Base-by-base conservation (phyloP, 2,113 vertebrate species). In the Ellobius talpinus region DNA sequence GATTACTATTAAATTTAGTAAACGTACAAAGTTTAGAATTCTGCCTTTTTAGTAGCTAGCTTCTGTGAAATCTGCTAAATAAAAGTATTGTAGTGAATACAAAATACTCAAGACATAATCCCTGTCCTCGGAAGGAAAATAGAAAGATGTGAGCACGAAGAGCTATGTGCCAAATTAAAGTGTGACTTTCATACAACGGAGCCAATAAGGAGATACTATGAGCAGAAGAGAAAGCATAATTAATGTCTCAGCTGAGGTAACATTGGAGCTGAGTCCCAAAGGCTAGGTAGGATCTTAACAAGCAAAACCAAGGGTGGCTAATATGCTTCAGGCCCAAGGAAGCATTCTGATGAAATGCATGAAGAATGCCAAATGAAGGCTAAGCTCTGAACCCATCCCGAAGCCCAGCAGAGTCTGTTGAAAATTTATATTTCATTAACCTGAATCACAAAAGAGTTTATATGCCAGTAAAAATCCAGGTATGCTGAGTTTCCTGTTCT, bases 1-100 rank as follows among this genome's bases (percentile, higher is more conserved):
- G 61, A 79, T 70, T 63, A 85, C 68, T 90, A 90, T 90, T 74
- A 78, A 93, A 86, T 8, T 77, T 90, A 89, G 78, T 42, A 89
- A 55, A 65, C 16, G 86, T 61, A 91, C 47, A 29, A 92, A 92
- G 5, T 13, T 93, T 82, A 85, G 55, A 92, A 50, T 13, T 79
- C 70, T 90, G 12, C 5, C 5, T 85, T 76, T 70, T 58, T 42
- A 92, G 52, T 39, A 90, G 47, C 16, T 63, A 78, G 3, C 42
- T 93, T 90, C 77, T 74, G 65, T 21, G 13, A 91, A 85, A 52
- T 39, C 17, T 85, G 47, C 23, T 63, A 89, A 86, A 29, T 45
- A 13, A 14, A n/a, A 88, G 31, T 13, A 52, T 47, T 87, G 6
- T 31, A 14, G 5, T 93, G 42, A 90, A 90, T 86, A 76, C 11